Base-by-base conservation (phyloP, 23 tunicate genomes). In the Oikopleura dioica region DNA sequence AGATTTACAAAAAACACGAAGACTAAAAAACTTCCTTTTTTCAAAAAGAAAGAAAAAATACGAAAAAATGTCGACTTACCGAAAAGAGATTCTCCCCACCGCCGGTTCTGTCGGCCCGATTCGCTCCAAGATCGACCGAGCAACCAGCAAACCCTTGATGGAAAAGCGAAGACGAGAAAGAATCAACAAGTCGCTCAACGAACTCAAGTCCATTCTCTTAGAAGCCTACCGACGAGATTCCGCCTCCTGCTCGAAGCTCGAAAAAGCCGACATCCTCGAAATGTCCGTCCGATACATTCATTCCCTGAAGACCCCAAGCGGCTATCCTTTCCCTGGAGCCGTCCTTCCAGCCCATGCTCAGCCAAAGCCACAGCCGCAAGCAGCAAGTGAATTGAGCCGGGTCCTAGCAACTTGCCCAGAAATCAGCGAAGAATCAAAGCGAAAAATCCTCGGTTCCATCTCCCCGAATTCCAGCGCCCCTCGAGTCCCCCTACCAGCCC, bases 261-360 rank as follows among this genome's bases (percentile, higher is more conserved):
- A 94, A 79, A 94, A 94, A 69, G 99, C 99, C 33, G 99, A 94
- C 44, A 94, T 94, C n/a, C 38, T 94, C 69, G 99, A 94, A 69
- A 94, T 94, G 99, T 86, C 99, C 9, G 99, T 94, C n/a, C 85
- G 99, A 21, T 94, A 86, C 78, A 51, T 94, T 9, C 81, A 82
- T 1, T 76, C 85, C 38, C 76, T 59, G 68, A 63, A 63, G 26
- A 63, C 72, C 33, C 33, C 72, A 63, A 63, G 26, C 26, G 72
- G 72, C 33, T 63, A 63, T 28, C 72, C 72, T 12, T 63, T 21
- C 26, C 72, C 72, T 31, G 72, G 72, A 16, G 79, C 99, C 5
- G 85, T 58, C 89, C 89, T 1, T 38, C 82, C 28, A 44, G 55
- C 55, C 55, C 55, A 9, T 79, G 79, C 35, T 77, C 77, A 32